Evolutionary conservation across 2,888 invertebrate species (phyloP), one percentile per base, ranked within the genome.

Genomic region (Leucoptera coffeella): DNA sequence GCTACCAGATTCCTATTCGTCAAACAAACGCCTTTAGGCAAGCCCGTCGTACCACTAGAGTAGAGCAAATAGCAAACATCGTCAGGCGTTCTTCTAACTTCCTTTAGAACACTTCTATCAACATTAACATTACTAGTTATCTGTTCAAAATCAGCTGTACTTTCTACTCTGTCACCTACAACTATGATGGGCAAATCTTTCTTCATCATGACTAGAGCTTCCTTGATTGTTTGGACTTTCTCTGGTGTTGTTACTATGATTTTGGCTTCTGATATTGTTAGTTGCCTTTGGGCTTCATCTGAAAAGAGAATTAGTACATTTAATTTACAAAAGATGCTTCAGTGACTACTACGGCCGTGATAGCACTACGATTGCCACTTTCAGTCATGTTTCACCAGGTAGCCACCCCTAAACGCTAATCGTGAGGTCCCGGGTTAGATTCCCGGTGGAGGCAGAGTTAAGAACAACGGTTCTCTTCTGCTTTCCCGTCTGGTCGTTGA

Each of bases 31-130:
- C 82, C 85, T 60, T 87, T 86, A 1, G 86, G 82, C 12, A 83
- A 35, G 0, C 92, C 91, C 1, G 89, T 91, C 0, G 91, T 92
- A 3, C 87, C 87, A 46, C 88, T 89, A 3, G 89, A 90, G 58
- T 83, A 91, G 1, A 85, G 87, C 35, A 91, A 42, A 14, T 85
- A 47, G 0, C 75, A 73, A 2, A 80, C 50, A 39, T 85, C 83
- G 9, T 78, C 58, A 2, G 60, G 36, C 20, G 36, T 42, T 27
- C 55, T 46, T 10, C 45, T 52, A 7, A 62, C 56, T 12, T 53
- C 42, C 29, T 55, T 69, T 21, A 78, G 39, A 26, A 64, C 42
- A 33, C 57, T 53, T 10, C 71, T 50, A n/a, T n/a, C n/a, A n/a
- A n/a, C n/a, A n/a, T n/a, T n/a, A n/a, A n/a, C n/a, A n/a, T n/a